Base-by-base conservation (phyloP, 2,888 invertebrate genomes). In the Xylophagus ater region DNA sequence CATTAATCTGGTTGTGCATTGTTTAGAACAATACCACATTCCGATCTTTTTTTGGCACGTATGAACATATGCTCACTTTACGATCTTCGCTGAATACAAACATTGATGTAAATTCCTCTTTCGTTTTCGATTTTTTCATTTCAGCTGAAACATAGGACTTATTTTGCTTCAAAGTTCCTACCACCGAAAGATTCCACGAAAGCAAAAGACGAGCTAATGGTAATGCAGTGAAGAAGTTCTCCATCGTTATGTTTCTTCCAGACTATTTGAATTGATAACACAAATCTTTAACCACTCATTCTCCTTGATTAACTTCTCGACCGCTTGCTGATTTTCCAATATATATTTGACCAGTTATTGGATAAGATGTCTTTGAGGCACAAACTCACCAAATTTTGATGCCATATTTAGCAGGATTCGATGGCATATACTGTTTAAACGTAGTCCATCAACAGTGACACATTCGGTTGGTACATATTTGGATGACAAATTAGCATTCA, bases 221-320 rank as follows among this genome's bases (percentile, higher is more conserved):
- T 12, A 40, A 29, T 2, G 40, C 30, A 18, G 26, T 43, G 26
- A 37, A 40, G 36, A 40, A 43, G 23, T 37, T 43, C 19, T 43
- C 40, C 34, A 30, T 37, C 24, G 23, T 24, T 18, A 40, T 37
- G 19, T 40, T 43, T 29, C 40, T 9, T 14, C 33, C 33, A 28
- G 36, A 23, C 21, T 33, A 32, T 23, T 40, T 40, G 25, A 26
- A 40, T 12, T 13, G 24, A 15, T 20, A 8, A 14, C 33, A 32
- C 19, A 39, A 34, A 3, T 39, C 33, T 25, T 34, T 40, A 4
- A 34, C 34, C 5, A 26, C 34, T 18, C 29, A 21, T 29, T 41
- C 37, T 7, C 26, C 25, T 36, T 34, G n/a, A n/a, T n/a, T n/a
- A n/a, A n/a, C n/a, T n/a, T n/a, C n/a, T n/a, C n/a, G n/a, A n/a